phyloP scores from a whole-genome alignment of 2,888 invertebrate species.

The Sympetrum striolatum region DNA sequence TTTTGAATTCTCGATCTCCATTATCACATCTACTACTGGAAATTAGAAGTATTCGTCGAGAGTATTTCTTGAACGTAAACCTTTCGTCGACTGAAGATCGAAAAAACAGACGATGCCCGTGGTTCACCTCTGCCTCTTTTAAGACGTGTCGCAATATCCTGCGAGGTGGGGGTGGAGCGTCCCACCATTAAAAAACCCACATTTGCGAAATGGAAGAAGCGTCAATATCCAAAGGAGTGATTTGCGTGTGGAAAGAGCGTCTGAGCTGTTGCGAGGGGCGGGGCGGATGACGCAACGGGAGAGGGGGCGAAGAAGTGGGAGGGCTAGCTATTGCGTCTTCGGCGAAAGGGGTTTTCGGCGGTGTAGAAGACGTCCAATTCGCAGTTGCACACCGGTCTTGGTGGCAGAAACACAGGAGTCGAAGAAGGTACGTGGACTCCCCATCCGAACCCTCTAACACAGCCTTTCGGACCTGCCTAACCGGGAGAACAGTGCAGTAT shows the following conservation, averaged over 20 bases:
- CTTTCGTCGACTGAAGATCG: too few relatives aligned
- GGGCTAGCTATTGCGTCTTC: neutral
- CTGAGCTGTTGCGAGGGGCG: neutral
- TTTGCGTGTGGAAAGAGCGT: neutral
- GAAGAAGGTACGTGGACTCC: slow-evolving; percentile 11
- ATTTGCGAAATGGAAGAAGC: neutral
- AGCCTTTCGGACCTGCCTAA: neutral
- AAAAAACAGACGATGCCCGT: neutral
- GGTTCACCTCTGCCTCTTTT: neutral
- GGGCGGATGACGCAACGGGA: neutral
- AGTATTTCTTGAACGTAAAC: too few relatives aligned
- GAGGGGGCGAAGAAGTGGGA: neutral
- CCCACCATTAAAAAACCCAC: neutral
- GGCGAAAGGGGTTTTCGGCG: slow-evolving; percentile 2
- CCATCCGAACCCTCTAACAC: neutral
- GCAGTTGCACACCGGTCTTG: slow-evolving; percentile 41
- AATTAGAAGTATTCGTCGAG: too few relatives aligned
- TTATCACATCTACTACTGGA: too few relatives aligned
- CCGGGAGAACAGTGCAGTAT: neutral
- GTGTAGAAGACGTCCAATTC: slow-evolving; percentile 8
- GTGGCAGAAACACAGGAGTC: slow-evolving; percentile 27
- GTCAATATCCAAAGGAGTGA: neutral
- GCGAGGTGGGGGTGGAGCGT: neutral
- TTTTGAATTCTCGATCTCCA: too few relatives aligned
- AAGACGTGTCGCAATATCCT: neutral